phyloP scores from a whole-genome alignment of 2,797 vertebrate genomes.

The Sebastes itinus region DNA sequence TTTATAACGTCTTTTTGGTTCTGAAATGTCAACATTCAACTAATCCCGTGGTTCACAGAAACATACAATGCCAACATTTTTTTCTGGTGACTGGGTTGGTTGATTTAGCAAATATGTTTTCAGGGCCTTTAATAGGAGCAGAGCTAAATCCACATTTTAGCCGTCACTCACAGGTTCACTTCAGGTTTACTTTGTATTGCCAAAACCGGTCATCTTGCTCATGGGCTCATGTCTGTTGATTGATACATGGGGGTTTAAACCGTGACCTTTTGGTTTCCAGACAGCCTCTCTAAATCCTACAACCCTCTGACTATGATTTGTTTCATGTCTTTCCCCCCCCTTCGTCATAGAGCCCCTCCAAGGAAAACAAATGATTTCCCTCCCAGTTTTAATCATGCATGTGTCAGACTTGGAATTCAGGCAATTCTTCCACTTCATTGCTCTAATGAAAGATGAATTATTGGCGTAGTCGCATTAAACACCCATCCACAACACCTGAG shows the following conservation, averaged over 20 bases:
- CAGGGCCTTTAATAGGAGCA: background rate
- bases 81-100: background rate
- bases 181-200: background rate
- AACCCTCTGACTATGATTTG: background rate
- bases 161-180: background rate
- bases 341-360: conserved; percentile 17
- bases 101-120: too few relatives aligned
- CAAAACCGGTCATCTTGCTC: background rate
- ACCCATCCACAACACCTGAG: conserved; percentile 50
- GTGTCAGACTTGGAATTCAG: conserved; percentile 49
- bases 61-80: background rate
- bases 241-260: conserved; percentile 9
- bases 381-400: conserved; percentile 58
- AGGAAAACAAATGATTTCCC: conserved; percentile 57
- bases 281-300: conserved; percentile 14
- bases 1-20: background rate
- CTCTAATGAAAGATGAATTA: conserved; percentile 77
- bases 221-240: background rate
- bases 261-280: conserved; percentile 39
- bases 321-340: background rate
- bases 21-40: background rate
- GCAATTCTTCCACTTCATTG: conserved; percentile 64
- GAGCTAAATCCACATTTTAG: background rate
- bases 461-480: conserved; percentile 58
- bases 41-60: background rate